phyloP scores from a whole-genome alignment of 2,888 invertebrate species.

The Minunthozetes semirufus region DNA sequence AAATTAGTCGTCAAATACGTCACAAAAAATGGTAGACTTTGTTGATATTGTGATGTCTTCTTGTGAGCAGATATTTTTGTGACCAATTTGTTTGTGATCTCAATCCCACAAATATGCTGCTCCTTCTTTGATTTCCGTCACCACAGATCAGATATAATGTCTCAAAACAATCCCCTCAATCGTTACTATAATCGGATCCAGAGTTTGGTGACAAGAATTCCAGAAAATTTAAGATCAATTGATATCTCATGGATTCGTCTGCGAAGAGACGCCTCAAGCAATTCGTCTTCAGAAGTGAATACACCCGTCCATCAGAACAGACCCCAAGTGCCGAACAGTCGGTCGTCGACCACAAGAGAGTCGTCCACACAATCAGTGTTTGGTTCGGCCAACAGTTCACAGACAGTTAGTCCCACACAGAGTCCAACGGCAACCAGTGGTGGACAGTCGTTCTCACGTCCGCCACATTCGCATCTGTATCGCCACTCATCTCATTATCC shows the following conservation, averaged over 20 bases:
- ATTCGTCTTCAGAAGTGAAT: not conserved
- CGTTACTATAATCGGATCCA: not conserved
- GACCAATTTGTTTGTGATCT: not conserved
- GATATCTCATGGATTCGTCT: not conserved
- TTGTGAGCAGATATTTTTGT: not conserved
- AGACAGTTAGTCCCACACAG: not conserved
- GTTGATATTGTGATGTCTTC: not conserved
- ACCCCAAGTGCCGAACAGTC: not conserved
- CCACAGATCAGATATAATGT: not conserved
- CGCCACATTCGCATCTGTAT: conserved; percentile 8
- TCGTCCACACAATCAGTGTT: not conserved
- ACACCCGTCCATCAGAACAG: not conserved
- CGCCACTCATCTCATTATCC: conserved; percentile 14
- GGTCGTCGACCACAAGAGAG: not conserved
- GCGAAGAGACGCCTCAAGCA: not conserved
- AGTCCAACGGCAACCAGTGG: not conserved
- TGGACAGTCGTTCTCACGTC: not conserved
- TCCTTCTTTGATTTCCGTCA: no score
- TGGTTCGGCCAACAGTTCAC: not conserved
- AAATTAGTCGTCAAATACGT: not conserved
- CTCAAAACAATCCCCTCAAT: not conserved
- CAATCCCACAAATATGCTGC: no score
- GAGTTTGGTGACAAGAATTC: not conserved
- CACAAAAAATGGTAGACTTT: not conserved
- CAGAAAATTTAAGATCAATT: not conserved